Conservation (phyloP, 1,140 invertebrate species). For the Carposina sasakii region DNA sequence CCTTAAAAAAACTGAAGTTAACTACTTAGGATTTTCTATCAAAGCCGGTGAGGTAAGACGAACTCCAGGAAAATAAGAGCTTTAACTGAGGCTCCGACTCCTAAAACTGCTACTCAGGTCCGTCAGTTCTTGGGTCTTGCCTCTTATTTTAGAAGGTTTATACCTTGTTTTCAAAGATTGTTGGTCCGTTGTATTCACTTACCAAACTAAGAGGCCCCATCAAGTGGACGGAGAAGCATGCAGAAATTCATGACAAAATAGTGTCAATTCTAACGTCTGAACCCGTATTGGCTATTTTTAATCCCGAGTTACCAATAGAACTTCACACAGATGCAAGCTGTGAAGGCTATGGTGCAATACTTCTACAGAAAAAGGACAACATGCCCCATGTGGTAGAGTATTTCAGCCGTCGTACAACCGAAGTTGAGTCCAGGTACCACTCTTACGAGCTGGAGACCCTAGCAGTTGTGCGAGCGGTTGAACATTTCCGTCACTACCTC, state of each 20-base stretch:
- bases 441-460: conserved; percentile 54
- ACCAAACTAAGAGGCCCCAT: too few relatives aligned
- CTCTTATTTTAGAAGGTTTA: too few relatives aligned
- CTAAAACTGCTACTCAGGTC: too few relatives aligned
- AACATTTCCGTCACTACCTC: too few relatives aligned
- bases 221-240: conserved; percentile 6
- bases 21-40: too few relatives aligned
- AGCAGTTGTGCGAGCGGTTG: conserved; percentile 45
- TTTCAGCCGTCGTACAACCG: conserved; percentile 46
- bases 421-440: conserved; percentile 32
- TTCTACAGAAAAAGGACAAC: conserved; percentile 39
- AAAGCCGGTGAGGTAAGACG: too few relatives aligned
- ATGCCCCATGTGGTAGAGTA: conserved; percentile 60
- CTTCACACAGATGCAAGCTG: conserved; percentile 42
- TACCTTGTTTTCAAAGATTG: too few relatives aligned
- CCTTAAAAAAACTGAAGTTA: too few relatives aligned
- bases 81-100: too few relatives aligned
- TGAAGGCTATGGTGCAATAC: conserved; percentile 32
- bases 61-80: too few relatives aligned
- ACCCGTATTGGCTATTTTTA: conserved; percentile 42
- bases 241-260: conserved; percentile 5
- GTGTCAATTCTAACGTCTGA: conserved; percentile 14
- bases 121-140: too few relatives aligned
- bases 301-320: conserved; percentile 29
- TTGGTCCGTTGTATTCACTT: too few relatives aligned